Percentiles rank a stretch among this genome's conserved stretches.
These are phyloP conservation scores for Coptodon bakossiorum DNA, from an alignment of 2,113 vertebrate species.

Conservation along the genomic window DNA sequence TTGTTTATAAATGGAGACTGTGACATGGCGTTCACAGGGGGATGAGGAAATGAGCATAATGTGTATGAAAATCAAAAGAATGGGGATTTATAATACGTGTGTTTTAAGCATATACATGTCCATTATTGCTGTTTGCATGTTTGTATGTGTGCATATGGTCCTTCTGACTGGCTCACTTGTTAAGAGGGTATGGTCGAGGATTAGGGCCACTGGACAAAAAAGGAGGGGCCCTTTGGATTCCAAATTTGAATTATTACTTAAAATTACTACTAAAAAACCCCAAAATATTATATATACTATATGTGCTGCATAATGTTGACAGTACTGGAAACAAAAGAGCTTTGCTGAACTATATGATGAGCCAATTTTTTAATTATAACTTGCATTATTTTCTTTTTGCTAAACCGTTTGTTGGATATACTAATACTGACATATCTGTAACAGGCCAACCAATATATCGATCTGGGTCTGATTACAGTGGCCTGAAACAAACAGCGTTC, in stretches of 20 bases:
- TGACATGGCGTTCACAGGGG: fast-evolving
- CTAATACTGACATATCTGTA: background rate
- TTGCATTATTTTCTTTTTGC: background rate
- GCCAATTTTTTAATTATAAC: background rate
- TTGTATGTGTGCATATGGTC: background rate
- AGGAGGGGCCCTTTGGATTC: background rate
- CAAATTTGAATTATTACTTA: background rate
- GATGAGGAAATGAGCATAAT: background rate
- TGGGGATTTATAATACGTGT: background rate
- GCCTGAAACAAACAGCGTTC: fast-evolving
- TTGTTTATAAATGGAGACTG: background rate
- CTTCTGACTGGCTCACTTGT: background rate
- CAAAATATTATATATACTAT: background rate
- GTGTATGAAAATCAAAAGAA: background rate
- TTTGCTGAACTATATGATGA: background rate
- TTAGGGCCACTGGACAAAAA: background rate
- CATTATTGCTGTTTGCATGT: fast-evolving
- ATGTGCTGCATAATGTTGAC: background rate
- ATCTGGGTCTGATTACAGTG: background rate
- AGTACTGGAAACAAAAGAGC: background rate
- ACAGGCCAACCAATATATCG: background rate
- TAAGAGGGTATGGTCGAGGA: background rate
- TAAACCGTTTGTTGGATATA: background rate
- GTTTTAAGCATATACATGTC: background rate
- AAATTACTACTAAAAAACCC: fast-evolving